A percentile compares a stretch with the other conserved stretches of the same genome.
phyloP scores from a whole-genome alignment of 2,797 vertebrate genomes.

The Pseudopleuronectes americanus region DNA sequence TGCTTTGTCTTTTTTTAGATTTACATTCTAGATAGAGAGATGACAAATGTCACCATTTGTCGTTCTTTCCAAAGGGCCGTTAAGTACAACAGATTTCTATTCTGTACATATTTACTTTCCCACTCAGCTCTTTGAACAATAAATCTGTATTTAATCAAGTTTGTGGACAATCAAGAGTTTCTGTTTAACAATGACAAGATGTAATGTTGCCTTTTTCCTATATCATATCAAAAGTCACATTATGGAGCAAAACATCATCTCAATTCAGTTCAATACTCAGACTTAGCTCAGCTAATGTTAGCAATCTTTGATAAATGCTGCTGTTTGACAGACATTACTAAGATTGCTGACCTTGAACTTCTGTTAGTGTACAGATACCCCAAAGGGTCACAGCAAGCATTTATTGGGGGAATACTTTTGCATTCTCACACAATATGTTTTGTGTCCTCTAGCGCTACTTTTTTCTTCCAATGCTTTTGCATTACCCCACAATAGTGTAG shows the following conservation, averaged over 20 bases:
- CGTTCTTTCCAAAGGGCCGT: constrained; percentile 60
- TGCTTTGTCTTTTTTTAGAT: constrained; percentile 53
- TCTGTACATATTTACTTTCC: constrained; percentile 30
- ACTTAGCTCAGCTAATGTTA: too few species aligned
- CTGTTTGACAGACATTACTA: not conserved
- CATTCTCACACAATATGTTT: too few species aligned
- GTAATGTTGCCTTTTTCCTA: too few species aligned
- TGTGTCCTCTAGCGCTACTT: too few species aligned
- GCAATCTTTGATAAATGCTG: too few species aligned
- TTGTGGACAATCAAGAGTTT: constrained; percentile 3
- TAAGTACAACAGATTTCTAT: constrained; percentile 50
- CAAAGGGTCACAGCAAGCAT: not conserved
- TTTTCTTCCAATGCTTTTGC: too few species aligned
- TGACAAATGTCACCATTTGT: constrained; percentile 47
- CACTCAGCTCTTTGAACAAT: constrained; percentile 78
- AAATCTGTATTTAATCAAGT: constrained; percentile 73
- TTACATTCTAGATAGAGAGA: constrained; percentile 41
- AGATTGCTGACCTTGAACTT: not conserved
- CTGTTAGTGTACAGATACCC: too few species aligned
- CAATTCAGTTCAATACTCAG: too few species aligned
- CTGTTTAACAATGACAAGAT: not conserved
- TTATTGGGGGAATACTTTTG: too few species aligned
- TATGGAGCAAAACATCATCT: too few species aligned
- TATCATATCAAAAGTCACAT: too few species aligned
- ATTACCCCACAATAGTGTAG: too few species aligned